Evolutionary conservation across 2,113 vertebrate genomes (phyloP).

Genomic region (Oryzias celebensis): DNA sequence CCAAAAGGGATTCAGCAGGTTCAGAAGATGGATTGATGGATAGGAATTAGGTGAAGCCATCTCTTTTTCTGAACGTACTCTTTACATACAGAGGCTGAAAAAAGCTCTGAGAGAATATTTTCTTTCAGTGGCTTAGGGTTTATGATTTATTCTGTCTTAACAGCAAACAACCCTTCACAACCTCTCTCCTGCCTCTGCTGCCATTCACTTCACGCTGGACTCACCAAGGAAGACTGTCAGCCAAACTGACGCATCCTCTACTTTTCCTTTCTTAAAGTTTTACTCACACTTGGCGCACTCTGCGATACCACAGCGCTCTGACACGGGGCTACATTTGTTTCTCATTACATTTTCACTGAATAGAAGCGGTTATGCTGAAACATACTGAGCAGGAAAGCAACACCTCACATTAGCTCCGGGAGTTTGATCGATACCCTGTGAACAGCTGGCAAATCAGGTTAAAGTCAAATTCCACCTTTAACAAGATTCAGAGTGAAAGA

Average conservation of each 20-base stretch:
- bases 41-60: too few relatives aligned
- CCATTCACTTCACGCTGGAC: too few relatives aligned
- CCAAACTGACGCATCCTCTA: slow-evolving; percentile 9
- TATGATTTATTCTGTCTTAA: too few relatives aligned
- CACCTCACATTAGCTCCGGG: slow-evolving; percentile 45
- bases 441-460: slow-evolving; percentile 40
- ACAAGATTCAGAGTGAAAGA: slow-evolving; percentile 10
- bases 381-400: slow-evolving; percentile 45
- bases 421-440: slow-evolving; percentile 25
- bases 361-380: slow-evolving; percentile 43
- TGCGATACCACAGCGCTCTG: neutral
- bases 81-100: too few relatives aligned
- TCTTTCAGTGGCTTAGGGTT: too few relatives aligned
- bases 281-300: slow-evolving; percentile 1
- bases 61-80: too few relatives aligned
- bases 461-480: slow-evolving; percentile 34
- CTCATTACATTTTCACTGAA: slow-evolving; percentile 32
- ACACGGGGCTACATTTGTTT: slow-evolving; percentile 42
- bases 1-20: too few relatives aligned
- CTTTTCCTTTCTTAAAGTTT: slow-evolving; percentile 18
- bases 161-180: too few relatives aligned
- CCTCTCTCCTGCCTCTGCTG: too few relatives aligned
- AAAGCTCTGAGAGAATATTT: too few relatives aligned
- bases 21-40: too few relatives aligned
- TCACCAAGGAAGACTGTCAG: too few relatives aligned